A percentile compares a stretch with the other conserved stretches of the same genome.
Conservation (phyloP, 1,140 invertebrate genomes). For the Brachionus rubens region DNA sequence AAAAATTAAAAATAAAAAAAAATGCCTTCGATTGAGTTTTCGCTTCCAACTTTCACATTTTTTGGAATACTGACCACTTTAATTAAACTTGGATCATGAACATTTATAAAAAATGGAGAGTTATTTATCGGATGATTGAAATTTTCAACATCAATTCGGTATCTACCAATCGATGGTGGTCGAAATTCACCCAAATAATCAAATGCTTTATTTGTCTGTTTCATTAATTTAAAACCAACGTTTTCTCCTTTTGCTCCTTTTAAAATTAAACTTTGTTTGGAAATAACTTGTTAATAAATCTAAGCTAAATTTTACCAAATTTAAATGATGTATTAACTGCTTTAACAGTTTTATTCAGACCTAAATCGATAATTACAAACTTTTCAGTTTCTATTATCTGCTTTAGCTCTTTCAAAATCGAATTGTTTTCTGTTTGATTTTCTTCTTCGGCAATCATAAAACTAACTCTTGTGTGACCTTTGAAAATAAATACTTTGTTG, state of each 20-base stretch:
- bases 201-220: background rate
- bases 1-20: background rate
- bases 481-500: no score
- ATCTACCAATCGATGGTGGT: background rate
- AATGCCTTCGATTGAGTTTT: slow-evolving; percentile 48
- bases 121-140: background rate
- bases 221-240: background rate
- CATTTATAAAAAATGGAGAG: slow-evolving; percentile 56
- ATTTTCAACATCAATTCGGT: slow-evolving; percentile 26
- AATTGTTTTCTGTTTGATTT: background rate
- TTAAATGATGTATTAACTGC: slow-evolving; percentile 19
- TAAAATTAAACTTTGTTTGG: background rate
- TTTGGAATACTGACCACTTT: slow-evolving; percentile 54
- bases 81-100: slow-evolving; percentile 56
- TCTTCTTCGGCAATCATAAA: background rate
- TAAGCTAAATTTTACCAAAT: no score
- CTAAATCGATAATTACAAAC: slow-evolving; percentile 13
- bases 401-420: background rate
- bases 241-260: slow-evolving; percentile 9
- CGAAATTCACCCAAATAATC: slow-evolving; percentile 29
- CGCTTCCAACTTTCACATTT: slow-evolving; percentile 58
- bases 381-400: slow-evolving; percentile 21
- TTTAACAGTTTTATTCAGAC: slow-evolving; percentile 1
- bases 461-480: slow-evolving; percentile 1
- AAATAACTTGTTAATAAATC: no score